phyloP scores from a whole-genome alignment of 2,888 invertebrate genomes.

The Drosophila diplacantha region DNA sequence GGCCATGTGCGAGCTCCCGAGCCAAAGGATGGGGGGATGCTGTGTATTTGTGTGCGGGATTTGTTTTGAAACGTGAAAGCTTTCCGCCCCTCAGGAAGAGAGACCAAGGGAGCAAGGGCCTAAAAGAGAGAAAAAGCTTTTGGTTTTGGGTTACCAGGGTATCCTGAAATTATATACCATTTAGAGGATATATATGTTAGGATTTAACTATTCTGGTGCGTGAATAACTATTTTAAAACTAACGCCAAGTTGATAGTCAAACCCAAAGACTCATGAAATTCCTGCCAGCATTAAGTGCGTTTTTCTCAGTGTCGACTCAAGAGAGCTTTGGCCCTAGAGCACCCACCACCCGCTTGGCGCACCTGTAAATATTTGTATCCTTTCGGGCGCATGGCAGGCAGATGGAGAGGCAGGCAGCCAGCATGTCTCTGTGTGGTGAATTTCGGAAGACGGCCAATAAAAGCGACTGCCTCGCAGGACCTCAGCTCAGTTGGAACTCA shows the following conservation, averaged over 20 bases:
- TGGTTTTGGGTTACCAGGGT: slow-evolving; percentile 23
- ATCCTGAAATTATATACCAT: neutral
- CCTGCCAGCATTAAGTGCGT: neutral
- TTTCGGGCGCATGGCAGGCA: slow-evolving; percentile 38
- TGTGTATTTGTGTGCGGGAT: slow-evolving; percentile 29
- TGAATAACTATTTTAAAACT: too few species aligned
- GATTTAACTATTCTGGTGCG: neutral
- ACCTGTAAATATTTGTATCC: slow-evolving; percentile 69
- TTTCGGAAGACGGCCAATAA: slow-evolving; percentile 64
- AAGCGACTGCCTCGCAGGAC: slow-evolving; percentile 49
- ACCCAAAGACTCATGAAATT: neutral
- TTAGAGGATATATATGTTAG: neutral
- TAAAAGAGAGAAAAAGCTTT: slow-evolving; percentile 35
- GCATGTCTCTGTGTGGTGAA: slow-evolving; percentile 62
- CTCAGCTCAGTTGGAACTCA: slow-evolving; percentile 66
- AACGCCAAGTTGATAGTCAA: too few species aligned
- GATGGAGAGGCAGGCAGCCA: slow-evolving; percentile 41
- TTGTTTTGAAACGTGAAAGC: slow-evolving; percentile 64
- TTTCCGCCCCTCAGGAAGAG: slow-evolving; percentile 1
- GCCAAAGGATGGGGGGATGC: slow-evolving; percentile 33
- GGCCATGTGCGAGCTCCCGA: slow-evolving; percentile 54
- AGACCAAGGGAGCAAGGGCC: slow-evolving; percentile 18
- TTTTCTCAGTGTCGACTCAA: slow-evolving; percentile 16
- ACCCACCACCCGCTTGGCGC: slow-evolving; percentile 15
- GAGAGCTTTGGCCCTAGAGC: slow-evolving; percentile 3